Conservation (phyloP, 2,113 vertebrate genomes). For the Azemiops feae region DNA sequence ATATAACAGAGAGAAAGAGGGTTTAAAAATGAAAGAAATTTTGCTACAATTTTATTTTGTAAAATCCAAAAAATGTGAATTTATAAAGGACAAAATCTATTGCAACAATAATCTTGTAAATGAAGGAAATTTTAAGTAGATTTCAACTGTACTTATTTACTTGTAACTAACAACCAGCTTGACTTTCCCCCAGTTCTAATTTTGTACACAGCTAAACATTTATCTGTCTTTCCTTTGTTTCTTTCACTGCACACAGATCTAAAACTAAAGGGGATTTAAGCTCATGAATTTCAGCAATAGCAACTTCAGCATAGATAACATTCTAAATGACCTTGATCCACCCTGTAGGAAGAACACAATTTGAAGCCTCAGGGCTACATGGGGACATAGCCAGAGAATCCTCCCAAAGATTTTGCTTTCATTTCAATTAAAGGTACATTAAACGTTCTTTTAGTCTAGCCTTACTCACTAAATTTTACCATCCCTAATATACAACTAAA, state of each 20-base stretch:
- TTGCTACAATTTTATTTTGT: background rate
- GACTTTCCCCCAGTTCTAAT: background rate
- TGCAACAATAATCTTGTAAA: background rate
- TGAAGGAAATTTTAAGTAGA: background rate
- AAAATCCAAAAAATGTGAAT: background rate
- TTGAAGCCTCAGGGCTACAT: background rate
- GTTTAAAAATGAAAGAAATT: slow-evolving; percentile 1
- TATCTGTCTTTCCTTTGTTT: background rate
- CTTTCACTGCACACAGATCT: background rate
- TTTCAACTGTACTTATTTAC: background rate
- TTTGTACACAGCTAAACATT: background rate
- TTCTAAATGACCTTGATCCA: background rate
- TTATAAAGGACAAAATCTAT: background rate
- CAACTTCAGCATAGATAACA: background rate
- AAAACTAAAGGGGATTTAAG: background rate
- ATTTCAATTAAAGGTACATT: background rate
- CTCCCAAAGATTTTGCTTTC: background rate
- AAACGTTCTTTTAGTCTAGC: background rate
- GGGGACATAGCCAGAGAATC: background rate
- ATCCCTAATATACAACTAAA: background rate
- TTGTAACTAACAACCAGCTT: background rate
- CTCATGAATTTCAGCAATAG: background rate
- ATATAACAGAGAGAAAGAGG: background rate
- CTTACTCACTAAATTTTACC: background rate
- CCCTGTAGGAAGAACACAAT: background rate